Conservation (phyloP, 2,888 invertebrate species). For the Iselma pallidipennis region DNA sequence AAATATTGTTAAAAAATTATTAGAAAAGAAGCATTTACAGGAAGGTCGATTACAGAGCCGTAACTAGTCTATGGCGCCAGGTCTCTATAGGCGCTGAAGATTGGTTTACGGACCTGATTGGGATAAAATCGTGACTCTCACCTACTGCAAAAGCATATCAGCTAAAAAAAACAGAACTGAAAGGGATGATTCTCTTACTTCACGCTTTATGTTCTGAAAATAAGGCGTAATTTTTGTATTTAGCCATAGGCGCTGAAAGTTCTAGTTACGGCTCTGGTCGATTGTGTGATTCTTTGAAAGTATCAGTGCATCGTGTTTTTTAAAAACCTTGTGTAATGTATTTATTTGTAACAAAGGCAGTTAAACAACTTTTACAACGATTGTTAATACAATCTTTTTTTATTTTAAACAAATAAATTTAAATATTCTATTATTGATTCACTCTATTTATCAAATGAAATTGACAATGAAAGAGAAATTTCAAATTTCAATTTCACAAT, state of each 20-base stretch:
- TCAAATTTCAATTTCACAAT: background rate
- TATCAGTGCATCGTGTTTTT: slow-evolving; percentile 12
- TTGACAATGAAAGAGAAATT: background rate
- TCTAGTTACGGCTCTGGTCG: too few species aligned
- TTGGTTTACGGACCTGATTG: too few species aligned
- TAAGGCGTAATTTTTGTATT: too few species aligned
- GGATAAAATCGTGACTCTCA: background rate
- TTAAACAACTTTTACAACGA: slow-evolving; percentile 17
- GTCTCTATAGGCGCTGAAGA: too few species aligned
- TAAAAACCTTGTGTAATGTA: slow-evolving; percentile 7
- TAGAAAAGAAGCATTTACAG: too few species aligned
- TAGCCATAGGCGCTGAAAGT: too few species aligned
- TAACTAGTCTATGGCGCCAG: background rate
- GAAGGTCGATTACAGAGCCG: too few species aligned
- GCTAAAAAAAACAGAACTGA: too few species aligned
- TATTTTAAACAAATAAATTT: background rate
- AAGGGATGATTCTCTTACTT: too few species aligned
- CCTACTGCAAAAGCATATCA: background rate
- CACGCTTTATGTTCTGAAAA: too few species aligned
- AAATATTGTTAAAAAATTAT: background rate
- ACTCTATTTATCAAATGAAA: too few species aligned
- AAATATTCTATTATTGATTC: background rate
- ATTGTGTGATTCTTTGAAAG: too few species aligned
- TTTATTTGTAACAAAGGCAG: slow-evolving; percentile 10
- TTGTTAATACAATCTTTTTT: background rate